These are phyloP conservation scores for pig (Sus scrofa) DNA, from an alignment of 2,113 vertebrate species.

Conservation along the genomic window DNA sequence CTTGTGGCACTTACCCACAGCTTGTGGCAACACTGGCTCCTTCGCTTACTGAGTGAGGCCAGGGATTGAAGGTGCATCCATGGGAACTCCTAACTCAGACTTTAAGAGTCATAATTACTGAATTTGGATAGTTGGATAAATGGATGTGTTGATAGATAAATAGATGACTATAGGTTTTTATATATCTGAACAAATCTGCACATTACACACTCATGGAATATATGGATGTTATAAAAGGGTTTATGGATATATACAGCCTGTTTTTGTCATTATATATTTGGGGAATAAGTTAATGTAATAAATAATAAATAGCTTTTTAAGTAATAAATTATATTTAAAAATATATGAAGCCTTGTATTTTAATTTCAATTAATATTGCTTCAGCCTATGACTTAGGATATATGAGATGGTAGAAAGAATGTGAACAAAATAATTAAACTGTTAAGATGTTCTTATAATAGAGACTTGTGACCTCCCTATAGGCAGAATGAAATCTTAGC, in stretches of 20 bases:
- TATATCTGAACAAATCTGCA: neutral
- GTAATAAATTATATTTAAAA: neutral
- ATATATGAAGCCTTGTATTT: neutral
- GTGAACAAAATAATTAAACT: neutral
- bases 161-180: neutral
- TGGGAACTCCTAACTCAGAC: neutral
- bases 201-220: neutral
- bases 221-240: neutral
- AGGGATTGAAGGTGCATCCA: no score
- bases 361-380: neutral
- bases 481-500: neutral
- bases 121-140: neutral
- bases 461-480: neutral
- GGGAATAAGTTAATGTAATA: neutral
- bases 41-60: no score
- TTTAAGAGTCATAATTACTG: neutral
- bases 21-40: no score
- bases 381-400: neutral
- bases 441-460: neutral
- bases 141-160: neutral
- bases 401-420: neutral
- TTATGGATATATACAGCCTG: neutral
- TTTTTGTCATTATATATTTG: neutral
- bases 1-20: no score
- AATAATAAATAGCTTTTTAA: neutral